Conservation (phyloP, 1,140 invertebrate species). For the Bradynema listronoti region DNA sequence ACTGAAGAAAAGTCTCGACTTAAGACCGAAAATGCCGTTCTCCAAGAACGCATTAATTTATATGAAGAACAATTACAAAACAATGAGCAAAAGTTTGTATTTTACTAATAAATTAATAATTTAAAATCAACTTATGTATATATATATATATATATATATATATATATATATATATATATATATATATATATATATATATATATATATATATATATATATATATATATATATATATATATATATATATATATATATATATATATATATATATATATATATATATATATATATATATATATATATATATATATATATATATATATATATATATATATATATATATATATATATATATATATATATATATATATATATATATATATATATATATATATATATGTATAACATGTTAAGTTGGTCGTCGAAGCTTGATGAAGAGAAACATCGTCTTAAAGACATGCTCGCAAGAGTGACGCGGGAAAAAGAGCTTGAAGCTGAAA, state of each 20-base stretch:
- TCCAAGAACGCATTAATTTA: conserved; percentile 38
- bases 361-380: too few species aligned
- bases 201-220: too few species aligned
- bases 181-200: neutral
- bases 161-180: too few species aligned
- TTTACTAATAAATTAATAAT: too few species aligned
- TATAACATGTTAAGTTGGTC: conserved; percentile 33
- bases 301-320: too few species aligned
- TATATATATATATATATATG: too few species aligned
- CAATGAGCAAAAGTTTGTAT: conserved; percentile 29
- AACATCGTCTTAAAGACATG: conserved; percentile 28
- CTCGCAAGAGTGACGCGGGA: conserved; percentile 31
- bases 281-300: too few species aligned
- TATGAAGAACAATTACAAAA: conserved; percentile 37
- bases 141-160: neutral
- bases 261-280: too few species aligned
- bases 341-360: too few species aligned
- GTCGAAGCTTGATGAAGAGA: conserved; percentile 40
- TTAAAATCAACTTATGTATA: neutral
- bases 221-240: too few species aligned
- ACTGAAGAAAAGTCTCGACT: conserved; percentile 41
- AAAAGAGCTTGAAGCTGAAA: conserved; percentile 36
- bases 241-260: too few species aligned
- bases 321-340: too few species aligned
- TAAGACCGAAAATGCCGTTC: conserved; percentile 42